Percentiles rank a stretch among this genome's conserved stretches.
Conservation (phyloP, 2,888 invertebrate genomes). For the Lasius platythorax region DNA sequence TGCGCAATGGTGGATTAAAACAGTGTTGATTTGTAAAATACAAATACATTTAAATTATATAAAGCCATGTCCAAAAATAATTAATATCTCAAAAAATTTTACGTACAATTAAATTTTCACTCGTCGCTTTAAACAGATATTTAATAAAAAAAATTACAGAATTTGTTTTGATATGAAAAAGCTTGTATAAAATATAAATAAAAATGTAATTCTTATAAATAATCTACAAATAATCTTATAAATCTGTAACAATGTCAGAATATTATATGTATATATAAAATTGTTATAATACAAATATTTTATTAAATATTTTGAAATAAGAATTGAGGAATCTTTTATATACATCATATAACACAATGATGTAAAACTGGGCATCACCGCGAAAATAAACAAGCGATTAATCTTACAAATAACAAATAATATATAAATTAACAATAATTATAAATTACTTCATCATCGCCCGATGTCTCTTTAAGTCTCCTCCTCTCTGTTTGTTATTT, state of each 20-base stretch:
- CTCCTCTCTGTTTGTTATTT: not conserved
- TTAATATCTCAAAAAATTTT: not conserved
- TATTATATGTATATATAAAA: not conserved
- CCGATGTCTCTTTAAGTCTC: not conserved
- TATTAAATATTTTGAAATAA: no score
- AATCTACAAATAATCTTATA: not conserved
- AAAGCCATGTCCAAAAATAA: not conserved
- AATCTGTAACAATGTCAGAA: not conserved
- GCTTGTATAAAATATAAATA: not conserved
- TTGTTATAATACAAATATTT: not conserved
- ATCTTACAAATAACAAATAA: no score
- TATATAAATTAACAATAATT: no score
- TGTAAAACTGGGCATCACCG: not conserved
- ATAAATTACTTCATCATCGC: no score
- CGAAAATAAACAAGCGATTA: not conserved
- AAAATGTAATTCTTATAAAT: not conserved
- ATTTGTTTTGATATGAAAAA: not conserved
- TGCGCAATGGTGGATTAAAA: not conserved
- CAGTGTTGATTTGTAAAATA: not conserved
- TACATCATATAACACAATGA: not conserved
- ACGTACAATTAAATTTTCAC: not conserved
- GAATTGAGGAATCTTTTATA: not conserved
- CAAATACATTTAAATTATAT: not conserved
- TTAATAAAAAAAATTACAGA: not conserved
- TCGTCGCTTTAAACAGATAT: not conserved